Evolutionary conservation across 2,888 invertebrate species (phyloP), one percentile per base, ranked within the genome.

Genomic region (Ramazzottius varieornatus): DNA sequence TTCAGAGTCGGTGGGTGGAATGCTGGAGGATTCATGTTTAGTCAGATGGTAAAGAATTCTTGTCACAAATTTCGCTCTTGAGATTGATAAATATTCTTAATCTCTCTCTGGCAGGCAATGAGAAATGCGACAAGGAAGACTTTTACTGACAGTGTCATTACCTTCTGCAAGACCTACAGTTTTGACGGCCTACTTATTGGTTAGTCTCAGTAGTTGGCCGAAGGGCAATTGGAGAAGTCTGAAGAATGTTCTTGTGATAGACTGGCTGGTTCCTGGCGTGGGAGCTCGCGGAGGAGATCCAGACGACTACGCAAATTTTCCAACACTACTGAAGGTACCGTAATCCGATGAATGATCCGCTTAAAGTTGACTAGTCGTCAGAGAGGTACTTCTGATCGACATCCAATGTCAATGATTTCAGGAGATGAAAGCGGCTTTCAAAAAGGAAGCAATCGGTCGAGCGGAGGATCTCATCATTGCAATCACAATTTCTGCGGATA

Each of bases 391-490:
- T 20, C 40, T 20, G 20, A 40, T 40, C 8, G 8, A 40, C 8
- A 40, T 20, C 40, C 20, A 40, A 40, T 40, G 8, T 40, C 40
- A 40, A 40, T 40, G 20, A 40, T 40, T 40, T 40, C 40, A 40
- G 54, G 54, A 54, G 24, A 54, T 54, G 54, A 54, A 54, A 54
- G 54, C 54, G 29, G 54, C 54, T 4, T 54, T 54, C 54, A 54
- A 29, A 29, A 54, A 54, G 29, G 54, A 54, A 29, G 54, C 29
- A 4, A 54, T 24, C 20, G 54, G 54, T 8, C 54, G 54, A 24
- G 13, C 54, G 54, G 54, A 54, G 4, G 54, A 54, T 29, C 24
- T 54, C 16, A 13, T 54, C 20, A 54, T 54, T 54, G 8, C 54
- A 4, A 54, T 54, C 8, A 54, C 54, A 8, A 24, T 54, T 8